These are phyloP conservation scores for Phlogophora meticulosa DNA, from an alignment of 2,888 invertebrate species.

Conservation along the genomic window DNA sequence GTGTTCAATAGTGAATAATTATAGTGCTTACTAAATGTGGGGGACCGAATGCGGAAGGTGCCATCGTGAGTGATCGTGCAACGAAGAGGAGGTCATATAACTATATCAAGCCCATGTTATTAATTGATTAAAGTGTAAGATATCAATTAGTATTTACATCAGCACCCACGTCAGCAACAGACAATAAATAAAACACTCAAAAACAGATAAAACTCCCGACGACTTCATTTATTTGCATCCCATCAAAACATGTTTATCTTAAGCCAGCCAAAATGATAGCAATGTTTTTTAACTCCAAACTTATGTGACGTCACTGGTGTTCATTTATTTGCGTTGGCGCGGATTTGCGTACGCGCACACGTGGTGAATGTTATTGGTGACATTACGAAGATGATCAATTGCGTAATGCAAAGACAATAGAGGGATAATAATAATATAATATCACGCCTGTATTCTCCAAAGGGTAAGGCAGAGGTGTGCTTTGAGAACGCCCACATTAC, in stretches of 20 bases:
- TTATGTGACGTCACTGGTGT: conserved; percentile 39
- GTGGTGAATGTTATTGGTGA: conserved; percentile 25
- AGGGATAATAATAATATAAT: neutral
- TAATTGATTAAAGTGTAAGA: conserved; percentile 2
- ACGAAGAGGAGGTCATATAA: neutral
- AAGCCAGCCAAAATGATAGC: conserved; percentile 58
- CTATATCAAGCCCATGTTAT: neutral
- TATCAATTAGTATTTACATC: conserved; percentile 30
- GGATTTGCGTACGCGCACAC: conserved; percentile 47
- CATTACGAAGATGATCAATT: conserved; percentile 17
- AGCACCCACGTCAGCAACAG: conserved; percentile 14
- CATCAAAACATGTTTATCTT: conserved; percentile 64
- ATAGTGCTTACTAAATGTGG: too few species aligned
- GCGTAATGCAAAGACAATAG: neutral
- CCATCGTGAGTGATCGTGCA: neutral
- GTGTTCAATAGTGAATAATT: too few species aligned
- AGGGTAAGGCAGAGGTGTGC: neutral
- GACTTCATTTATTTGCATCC: conserved; percentile 48
- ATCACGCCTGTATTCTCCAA: neutral
- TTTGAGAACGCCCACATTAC: too few species aligned
- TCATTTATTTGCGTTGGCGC: conserved; percentile 39
- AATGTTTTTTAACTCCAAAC: conserved; percentile 50
- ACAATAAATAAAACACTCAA: conserved; percentile 36
- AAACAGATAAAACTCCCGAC: conserved; percentile 27
- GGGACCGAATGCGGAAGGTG: neutral